These are phyloP conservation scores for Nomia melanderi DNA, from an alignment of 1,140 invertebrate genomes.

Conservation along the genomic window DNA sequence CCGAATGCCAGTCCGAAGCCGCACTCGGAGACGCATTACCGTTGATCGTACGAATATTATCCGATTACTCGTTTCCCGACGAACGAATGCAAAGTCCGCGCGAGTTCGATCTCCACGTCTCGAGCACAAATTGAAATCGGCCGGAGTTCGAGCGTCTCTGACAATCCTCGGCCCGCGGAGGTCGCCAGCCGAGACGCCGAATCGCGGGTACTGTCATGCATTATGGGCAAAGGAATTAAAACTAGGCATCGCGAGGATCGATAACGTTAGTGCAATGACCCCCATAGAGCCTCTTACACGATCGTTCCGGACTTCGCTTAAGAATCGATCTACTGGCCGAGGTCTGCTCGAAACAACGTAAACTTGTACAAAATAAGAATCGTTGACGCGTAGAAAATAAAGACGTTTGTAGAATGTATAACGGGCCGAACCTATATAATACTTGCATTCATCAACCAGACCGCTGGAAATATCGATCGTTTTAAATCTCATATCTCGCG, in stretches of 20 bases:
- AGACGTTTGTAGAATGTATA: neutral
- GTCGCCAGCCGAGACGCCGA: neutral
- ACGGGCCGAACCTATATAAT: neutral
- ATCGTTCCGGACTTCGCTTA: neutral
- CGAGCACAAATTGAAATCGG: slow-evolving; percentile 10
- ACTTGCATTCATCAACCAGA: slow-evolving; percentile 16
- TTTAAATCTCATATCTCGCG: slow-evolving; percentile 56
- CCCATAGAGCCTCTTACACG: neutral
- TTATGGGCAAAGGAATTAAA: slow-evolving; percentile 9
- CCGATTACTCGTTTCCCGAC: neutral
- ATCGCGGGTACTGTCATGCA: neutral
- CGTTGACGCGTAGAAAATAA: neutral
- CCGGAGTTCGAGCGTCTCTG: neutral
- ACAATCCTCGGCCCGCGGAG: neutral
- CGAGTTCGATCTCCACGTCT: neutral
- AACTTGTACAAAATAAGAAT: neutral
- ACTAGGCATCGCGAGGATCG: slow-evolving; percentile 30
- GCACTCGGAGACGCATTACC: neutral
- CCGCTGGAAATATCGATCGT: slow-evolving; percentile 54
- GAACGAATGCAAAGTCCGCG: neutral
- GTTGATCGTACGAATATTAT: neutral
- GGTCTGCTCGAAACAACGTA: neutral
- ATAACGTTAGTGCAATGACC: slow-evolving; percentile 47
- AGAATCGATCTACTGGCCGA: neutral
- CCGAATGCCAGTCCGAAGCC: neutral